Base-by-base conservation (phyloP, 2,113 vertebrate genomes). In the Rhagologus leucostigma region DNA sequence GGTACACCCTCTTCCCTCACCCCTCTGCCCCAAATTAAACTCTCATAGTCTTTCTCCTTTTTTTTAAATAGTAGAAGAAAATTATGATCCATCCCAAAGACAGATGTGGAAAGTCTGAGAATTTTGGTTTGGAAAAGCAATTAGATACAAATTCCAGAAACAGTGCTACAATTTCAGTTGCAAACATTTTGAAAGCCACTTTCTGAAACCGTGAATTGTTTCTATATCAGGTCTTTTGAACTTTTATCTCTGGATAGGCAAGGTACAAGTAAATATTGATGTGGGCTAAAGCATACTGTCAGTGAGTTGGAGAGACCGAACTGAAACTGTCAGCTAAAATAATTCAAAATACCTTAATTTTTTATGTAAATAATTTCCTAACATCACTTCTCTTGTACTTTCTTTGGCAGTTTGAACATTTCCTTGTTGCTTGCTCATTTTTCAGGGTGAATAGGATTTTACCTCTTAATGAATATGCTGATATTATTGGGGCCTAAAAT, bases 1-100 rank as follows among this genome's bases (percentile, higher is more conserved):
- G 23, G 9, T 59, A 19, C 16, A 24, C 7, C 3, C 21, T 26
- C 12, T 11, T 1, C 4, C 26, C 5, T 32, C 4, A 3, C 0
- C 6, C 6, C 10, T 5, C 39, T 3, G 2, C 26, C 8, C 19
- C 7, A 65, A 84, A 39, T 71, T 15, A 56, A 65, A 30, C 13
- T 50, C 7, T 86, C 10, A 46, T 13, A 59, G 4, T 67, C 11
- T 68, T 81, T 87, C 32, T 20, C 10, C 5, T 22, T 82, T 67
- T 71, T 6, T 73, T 89, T 37, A 46, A 91, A 67, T 35, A 76
- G n/a, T 41, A 86, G 67, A 57, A 92, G 41, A 73, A 77, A 65
- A 57, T 80, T 37, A 37, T 53, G 37, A 37, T 46, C 33, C 22
- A 65, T 26, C 15, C 12, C n/a, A 65, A 73, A 83, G 13, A 73